phyloP scores from a whole-genome alignment of 2,888 invertebrate genomes.

The Drosophila diplacantha region DNA sequence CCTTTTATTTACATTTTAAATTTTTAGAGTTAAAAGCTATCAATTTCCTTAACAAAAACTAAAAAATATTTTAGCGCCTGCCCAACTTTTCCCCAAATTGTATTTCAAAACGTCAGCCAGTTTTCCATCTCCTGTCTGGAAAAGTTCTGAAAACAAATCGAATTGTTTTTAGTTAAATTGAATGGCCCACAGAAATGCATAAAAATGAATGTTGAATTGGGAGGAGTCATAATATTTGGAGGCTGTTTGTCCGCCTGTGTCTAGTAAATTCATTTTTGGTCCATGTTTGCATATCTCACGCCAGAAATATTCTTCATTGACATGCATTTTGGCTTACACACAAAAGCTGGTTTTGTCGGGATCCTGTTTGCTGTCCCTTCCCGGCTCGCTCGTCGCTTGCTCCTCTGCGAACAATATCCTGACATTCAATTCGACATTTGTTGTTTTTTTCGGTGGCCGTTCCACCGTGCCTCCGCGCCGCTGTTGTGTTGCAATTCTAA shows the following conservation, averaged over 20 bases:
- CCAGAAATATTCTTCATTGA: slow-evolving; percentile 62
- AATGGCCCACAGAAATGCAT: slow-evolving; percentile 27
- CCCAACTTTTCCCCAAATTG: not conserved
- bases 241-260: slow-evolving; percentile 11
- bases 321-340: slow-evolving; percentile 62
- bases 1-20: too few species aligned
- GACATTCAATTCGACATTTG: slow-evolving; percentile 72
- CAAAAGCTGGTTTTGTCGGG: slow-evolving; percentile 34
- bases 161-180: slow-evolving; percentile 27
- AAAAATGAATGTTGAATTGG: slow-evolving; percentile 15
- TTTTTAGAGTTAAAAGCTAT: not conserved
- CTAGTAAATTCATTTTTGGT: slow-evolving; percentile 62
- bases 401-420: slow-evolving; percentile 55
- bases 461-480: not conserved
- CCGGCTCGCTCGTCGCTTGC: not conserved
- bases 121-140: slow-evolving; percentile 36
- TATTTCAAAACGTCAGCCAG: slow-evolving; percentile 5
- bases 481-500: slow-evolving; percentile 62
- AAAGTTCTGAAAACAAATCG: slow-evolving; percentile 16
- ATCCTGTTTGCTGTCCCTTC: slow-evolving; percentile 42
- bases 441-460: slow-evolving; percentile 42
- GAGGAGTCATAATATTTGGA: slow-evolving; percentile 25
- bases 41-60: not conserved
- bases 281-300: slow-evolving; percentile 64
- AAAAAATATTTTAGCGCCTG: not conserved